Evolutionary conservation across 2,888 invertebrate species (phyloP).

Genomic region (Drosophila seclusa): DNA sequence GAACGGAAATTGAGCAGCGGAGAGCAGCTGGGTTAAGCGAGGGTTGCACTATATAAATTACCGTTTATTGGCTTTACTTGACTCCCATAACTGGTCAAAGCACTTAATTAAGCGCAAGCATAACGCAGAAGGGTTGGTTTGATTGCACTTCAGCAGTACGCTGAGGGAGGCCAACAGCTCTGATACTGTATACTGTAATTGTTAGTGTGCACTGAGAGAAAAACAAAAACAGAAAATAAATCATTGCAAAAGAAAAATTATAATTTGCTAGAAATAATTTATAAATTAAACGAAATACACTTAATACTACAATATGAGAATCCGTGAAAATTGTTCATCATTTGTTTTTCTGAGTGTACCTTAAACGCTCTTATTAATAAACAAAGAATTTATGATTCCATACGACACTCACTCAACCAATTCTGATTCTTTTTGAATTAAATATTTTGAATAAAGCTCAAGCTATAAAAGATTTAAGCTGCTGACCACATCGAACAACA

Average conservation of each 20-base stretch:
- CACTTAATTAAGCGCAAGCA: constrained; percentile 28
- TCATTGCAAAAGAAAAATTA: not conserved
- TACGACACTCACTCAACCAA: not conserved
- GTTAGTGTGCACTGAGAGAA: not conserved
- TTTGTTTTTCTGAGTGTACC: not conserved
- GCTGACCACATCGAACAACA: not conserved
- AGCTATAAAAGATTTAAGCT: not conserved
- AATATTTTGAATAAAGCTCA: not conserved
- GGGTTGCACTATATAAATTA: constrained; percentile 7
- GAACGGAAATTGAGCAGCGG: constrained; percentile 29
- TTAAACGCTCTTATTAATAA: not conserved
- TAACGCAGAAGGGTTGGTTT: not conserved
- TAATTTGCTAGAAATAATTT: not conserved
- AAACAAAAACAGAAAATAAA: not conserved
- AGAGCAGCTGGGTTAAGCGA: not conserved
- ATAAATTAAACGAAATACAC: not conserved
- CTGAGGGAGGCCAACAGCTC: not conserved
- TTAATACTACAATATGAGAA: not conserved
- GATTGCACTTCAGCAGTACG: not conserved
- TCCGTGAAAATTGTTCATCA: not conserved
- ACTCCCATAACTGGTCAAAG: constrained; percentile 9
- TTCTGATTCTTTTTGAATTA: not conserved
- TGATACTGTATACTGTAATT: not conserved
- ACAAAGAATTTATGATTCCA: not conserved
- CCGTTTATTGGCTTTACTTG: constrained; percentile 15